A percentile compares a stretch with the other conserved stretches of the same genome.
Conservation (phyloP, 1,140 invertebrate genomes). For the Drosophila repletoides region DNA sequence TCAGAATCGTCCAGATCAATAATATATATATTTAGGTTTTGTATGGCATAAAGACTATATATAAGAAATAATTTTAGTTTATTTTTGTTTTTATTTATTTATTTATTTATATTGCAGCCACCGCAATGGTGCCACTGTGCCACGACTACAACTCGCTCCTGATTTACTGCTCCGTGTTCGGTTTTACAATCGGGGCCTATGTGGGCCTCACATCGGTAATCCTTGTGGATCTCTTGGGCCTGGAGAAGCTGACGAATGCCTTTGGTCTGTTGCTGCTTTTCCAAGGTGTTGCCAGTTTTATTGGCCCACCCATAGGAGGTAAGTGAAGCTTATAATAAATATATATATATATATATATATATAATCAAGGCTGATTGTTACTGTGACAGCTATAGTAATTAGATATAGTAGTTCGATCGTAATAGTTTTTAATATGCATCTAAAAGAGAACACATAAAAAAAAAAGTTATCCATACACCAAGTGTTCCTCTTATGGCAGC, state of each 20-base stretch:
- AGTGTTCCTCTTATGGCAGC: no score
- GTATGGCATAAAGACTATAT: not conserved
- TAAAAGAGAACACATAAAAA: no score
- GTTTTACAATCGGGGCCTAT: slow-evolving; percentile 95
- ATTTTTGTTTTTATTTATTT: no score
- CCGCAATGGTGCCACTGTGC: slow-evolving; percentile 89
- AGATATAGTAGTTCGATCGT: no score
- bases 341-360: no score
- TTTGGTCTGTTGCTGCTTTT: slow-evolving; percentile 96
- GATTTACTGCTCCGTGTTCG: slow-evolving; percentile 92
- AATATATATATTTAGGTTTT: not conserved
- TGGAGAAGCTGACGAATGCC: slow-evolving; percentile 94
- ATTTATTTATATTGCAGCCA: slow-evolving; percentile 86
- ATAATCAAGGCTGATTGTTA: no score
- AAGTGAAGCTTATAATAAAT: no score
- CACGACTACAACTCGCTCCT: slow-evolving; percentile 87
- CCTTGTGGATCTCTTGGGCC: slow-evolving; percentile 92
- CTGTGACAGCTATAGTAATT: no score
- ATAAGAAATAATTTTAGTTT: no score
- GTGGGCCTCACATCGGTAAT: slow-evolving; percentile 96
- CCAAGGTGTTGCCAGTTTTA: slow-evolving; percentile 94
- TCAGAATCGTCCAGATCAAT: no score
- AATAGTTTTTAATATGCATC: no score
- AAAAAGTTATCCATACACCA: no score
- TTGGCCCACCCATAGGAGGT: slow-evolving; percentile 95